phyloP scores from a whole-genome alignment of 2,113 vertebrate species.

The Propithecus coquereli region DNA sequence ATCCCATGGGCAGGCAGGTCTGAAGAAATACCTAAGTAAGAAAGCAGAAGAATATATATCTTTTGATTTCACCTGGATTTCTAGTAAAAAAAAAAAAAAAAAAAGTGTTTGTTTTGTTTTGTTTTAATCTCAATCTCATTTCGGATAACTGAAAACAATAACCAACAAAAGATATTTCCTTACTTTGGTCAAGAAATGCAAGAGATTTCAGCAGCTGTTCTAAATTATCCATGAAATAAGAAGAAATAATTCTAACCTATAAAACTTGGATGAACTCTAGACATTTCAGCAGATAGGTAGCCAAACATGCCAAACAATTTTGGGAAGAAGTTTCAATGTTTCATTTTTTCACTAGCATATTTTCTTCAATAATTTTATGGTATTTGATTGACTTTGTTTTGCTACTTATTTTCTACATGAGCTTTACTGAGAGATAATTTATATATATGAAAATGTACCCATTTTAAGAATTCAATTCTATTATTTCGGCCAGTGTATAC shows the following conservation, averaged over 20 bases:
- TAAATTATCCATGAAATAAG: not conserved
- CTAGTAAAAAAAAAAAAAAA: not conserved
- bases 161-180: not conserved
- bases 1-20: not conserved
- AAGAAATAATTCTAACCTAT: not conserved
- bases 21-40: not conserved
- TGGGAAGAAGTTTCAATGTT: not conserved
- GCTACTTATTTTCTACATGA: not conserved
- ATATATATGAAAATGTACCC: not conserved
- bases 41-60: not conserved
- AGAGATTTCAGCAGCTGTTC: not conserved
- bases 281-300: not conserved
- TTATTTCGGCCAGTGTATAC: not conserved
- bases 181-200: not conserved
- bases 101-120: not conserved
- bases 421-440: not conserved
- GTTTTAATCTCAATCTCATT: not conserved
- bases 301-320: not conserved
- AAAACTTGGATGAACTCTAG: not conserved
- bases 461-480: not conserved
- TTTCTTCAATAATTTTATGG: not conserved
- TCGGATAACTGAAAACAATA: not conserved
- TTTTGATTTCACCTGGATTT: not conserved
- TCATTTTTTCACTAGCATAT: not conserved
- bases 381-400: not conserved